phyloP scores from a whole-genome alignment of 2,888 invertebrate genomes.

The Mythimna albipuncta region DNA sequence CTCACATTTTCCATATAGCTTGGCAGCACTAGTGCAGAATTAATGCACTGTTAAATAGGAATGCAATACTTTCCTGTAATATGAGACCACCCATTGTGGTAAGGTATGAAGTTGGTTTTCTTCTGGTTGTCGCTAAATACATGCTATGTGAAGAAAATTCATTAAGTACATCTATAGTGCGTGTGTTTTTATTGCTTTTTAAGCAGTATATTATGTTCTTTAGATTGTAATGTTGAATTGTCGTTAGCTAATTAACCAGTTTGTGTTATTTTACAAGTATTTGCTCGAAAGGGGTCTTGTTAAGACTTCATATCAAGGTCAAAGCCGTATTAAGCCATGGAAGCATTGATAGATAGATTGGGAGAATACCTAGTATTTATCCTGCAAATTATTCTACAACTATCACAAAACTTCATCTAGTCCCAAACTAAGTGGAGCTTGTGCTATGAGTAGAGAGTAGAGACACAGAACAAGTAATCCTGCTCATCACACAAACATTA shows the following conservation, averaged over 20 bases:
- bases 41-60: conserved; percentile 70
- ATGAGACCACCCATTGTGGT: conserved; percentile 73
- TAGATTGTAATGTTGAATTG: not conserved
- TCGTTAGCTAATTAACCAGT: not conserved
- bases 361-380: too few species aligned
- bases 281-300: not conserved
- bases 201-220: not conserved
- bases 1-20: conserved; percentile 55
- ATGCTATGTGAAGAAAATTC: conserved; percentile 43
- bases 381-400: too few species aligned
- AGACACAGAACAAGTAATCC: too few species aligned
- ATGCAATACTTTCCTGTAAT: conserved; percentile 69
- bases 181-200: conserved; percentile 10
- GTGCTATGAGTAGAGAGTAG: too few species aligned
- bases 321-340: too few species aligned
- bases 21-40: conserved; percentile 60
- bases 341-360: too few species aligned
- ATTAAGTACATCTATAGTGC: conserved; percentile 8
- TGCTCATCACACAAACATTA: too few species aligned
- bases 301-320: not conserved
- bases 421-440: too few species aligned
- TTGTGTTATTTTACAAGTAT: not conserved
- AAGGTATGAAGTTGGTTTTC: conserved; percentile 37
- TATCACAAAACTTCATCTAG: too few species aligned
- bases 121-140: conserved; percentile 22